Evolutionary conservation across 2,888 invertebrate genomes (phyloP).

Genomic region (Taphrorychus bicolor): DNA sequence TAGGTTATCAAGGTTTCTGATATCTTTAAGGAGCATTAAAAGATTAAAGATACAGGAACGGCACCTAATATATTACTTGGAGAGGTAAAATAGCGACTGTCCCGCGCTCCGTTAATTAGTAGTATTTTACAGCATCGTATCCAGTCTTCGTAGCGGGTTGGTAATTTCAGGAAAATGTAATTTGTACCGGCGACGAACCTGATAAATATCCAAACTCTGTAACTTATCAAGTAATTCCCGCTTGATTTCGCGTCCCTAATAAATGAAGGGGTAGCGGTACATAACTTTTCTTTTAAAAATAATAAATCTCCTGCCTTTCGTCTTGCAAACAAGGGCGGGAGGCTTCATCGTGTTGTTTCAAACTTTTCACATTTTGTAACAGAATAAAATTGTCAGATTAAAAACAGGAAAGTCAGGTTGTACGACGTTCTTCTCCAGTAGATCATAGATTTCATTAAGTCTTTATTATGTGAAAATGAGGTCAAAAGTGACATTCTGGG

Average conservation of each 20-base stretch:
- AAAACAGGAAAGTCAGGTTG: not conserved
- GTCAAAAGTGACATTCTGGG: not conserved
- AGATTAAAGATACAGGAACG: too few relatives aligned
- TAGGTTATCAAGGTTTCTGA: too few relatives aligned
- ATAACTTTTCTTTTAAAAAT: slow-evolving; percentile 38
- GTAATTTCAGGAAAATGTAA: slow-evolving; percentile 52
- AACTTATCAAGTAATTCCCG: slow-evolving; percentile 47
- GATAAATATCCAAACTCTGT: slow-evolving; percentile 50
- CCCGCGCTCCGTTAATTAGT: slow-evolving; percentile 58
- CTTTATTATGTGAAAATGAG: not conserved
- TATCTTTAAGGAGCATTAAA: too few relatives aligned
- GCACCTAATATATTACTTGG: slow-evolving; percentile 45
- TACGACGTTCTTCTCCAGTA: not conserved
- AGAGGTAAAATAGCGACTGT: slow-evolving; percentile 52
- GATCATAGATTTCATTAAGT: not conserved
- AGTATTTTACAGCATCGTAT: slow-evolving; percentile 57
- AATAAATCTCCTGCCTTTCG: slow-evolving; percentile 30
- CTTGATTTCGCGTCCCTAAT: slow-evolving; percentile 39
- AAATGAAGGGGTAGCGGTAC: slow-evolving; percentile 35
- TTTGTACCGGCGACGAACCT: slow-evolving; percentile 51
- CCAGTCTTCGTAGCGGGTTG: slow-evolving; percentile 46
- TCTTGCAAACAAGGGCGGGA: slow-evolving; percentile 11
- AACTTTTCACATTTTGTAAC: slow-evolving; percentile 1
- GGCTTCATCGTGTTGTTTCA: not conserved
- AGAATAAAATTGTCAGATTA: not conserved